A percentile compares a stretch with the other conserved stretches of the same genome.
These are phyloP conservation scores for Chloroceryle aenea DNA, from an alignment of 2,113 vertebrate genomes.

Conservation along the genomic window DNA sequence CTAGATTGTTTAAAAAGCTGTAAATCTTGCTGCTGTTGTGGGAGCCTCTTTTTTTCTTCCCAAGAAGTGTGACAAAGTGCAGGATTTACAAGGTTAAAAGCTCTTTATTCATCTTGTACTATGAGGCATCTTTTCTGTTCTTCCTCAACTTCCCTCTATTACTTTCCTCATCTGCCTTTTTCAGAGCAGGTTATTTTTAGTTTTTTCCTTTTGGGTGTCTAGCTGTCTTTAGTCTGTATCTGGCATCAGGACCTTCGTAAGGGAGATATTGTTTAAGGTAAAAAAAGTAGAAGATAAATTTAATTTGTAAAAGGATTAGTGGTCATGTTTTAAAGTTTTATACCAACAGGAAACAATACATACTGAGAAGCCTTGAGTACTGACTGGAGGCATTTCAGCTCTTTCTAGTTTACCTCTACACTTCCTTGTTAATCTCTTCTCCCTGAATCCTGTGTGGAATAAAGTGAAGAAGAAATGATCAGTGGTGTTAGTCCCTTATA, in stretches of 20 bases:
- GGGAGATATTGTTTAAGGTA: neutral
- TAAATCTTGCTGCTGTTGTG: neutral
- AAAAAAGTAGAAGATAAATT: neutral
- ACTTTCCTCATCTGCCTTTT: neutral
- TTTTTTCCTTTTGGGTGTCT: neutral
- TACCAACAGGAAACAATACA: neutral
- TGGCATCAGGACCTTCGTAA: neutral
- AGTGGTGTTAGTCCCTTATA: neutral
- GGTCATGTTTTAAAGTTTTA: fast-evolving
- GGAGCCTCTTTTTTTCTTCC: neutral
- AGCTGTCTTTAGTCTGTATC: neutral
- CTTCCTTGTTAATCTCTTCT: neutral
- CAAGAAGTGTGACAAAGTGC: neutral
- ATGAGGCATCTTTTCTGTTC: neutral
- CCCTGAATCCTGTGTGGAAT: neutral
- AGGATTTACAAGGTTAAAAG: neutral
- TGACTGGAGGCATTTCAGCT: neutral
- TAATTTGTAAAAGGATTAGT: neutral
- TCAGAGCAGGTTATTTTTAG: neutral
- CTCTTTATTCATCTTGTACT: fast-evolving
- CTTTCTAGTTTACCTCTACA: neutral
- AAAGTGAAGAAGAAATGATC: neutral
- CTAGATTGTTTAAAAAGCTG: too few relatives aligned
- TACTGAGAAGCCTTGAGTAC: neutral
- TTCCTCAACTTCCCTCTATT: neutral